phyloP scores from a whole-genome alignment of 2,113 vertebrate species.

The Poeciliopsis retropinna region DNA sequence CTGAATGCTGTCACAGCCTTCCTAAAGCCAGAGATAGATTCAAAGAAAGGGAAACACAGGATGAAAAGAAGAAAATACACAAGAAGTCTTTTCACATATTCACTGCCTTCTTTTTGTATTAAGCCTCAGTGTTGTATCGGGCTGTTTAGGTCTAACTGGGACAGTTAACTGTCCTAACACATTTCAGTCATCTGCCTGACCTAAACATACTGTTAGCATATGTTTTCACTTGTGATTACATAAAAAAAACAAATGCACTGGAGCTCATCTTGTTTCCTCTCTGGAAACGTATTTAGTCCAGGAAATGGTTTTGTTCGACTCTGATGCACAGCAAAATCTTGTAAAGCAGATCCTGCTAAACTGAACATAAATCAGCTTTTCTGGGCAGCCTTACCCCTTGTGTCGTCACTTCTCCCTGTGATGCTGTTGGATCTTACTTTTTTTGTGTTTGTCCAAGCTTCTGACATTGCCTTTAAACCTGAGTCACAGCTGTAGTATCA shows the following conservation, averaged over 20 bases:
- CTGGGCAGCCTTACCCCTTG: conserved; percentile 30
- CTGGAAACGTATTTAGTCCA: not conserved
- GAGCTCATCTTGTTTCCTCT: conserved; percentile 23
- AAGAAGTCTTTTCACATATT: conserved; percentile 11
- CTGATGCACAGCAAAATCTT: conserved; percentile 13
- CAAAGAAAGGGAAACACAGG: conserved; percentile 20
- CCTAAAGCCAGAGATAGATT: conserved; percentile 9
- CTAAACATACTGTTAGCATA: not conserved
- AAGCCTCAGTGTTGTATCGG: not conserved
- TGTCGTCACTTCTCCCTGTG: not conserved
- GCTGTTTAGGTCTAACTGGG: not conserved
- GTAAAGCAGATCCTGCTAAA: conserved; percentile 10
- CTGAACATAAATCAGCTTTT: conserved; percentile 28
- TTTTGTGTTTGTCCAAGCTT: conserved; percentile 23
- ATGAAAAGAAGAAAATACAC: conserved; percentile 9
- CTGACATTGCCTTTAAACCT: conserved; percentile 23
- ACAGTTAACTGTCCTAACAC: not conserved
- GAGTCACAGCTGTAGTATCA: conserved; percentile 18
- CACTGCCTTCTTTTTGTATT: conserved; percentile 15
- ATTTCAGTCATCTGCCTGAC: not conserved
- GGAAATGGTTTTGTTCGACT: conserved; percentile 19
- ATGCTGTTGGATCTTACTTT: conserved; percentile 51
- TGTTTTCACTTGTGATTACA: not conserved
- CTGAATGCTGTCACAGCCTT: conserved; percentile 33
- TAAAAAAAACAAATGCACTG: not conserved